These are phyloP conservation scores for Heterotis niloticus DNA, from an alignment of 2,113 vertebrate genomes.

Conservation along the genomic window DNA sequence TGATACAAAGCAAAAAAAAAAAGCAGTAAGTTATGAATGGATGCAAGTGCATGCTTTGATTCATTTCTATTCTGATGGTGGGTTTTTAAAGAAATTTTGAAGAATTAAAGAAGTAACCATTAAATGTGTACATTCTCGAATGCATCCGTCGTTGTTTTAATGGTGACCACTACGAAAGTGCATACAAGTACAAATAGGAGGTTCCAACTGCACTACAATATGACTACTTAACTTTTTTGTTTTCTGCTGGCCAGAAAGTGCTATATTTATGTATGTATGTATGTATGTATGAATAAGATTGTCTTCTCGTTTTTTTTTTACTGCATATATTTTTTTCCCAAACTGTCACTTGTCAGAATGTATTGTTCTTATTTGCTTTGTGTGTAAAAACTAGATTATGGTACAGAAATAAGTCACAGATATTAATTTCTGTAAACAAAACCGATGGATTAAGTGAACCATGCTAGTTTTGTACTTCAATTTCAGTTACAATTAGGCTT, in stretches of 20 bases:
- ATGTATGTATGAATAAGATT: background rate
- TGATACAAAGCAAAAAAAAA: background rate
- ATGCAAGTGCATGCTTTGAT: too few species aligned
- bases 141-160: background rate
- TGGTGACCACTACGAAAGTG: background rate
- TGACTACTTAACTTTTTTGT: background rate
- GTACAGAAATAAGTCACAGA: too few species aligned
- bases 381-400: too few species aligned
- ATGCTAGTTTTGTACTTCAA: too few species aligned
- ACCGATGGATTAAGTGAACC: too few species aligned
- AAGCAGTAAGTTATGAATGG: background rate
- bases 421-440: too few species aligned
- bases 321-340: too few species aligned
- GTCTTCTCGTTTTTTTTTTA: background rate
- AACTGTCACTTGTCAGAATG: too few species aligned
- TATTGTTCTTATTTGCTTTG: too few species aligned
- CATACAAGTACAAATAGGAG: background rate
- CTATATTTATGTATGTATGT: background rate
- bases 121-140: background rate
- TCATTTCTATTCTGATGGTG: background rate
- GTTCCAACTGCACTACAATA: conserved; percentile 45
- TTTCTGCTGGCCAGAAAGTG: conserved; percentile 20
- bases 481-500: too few species aligned
- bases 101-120: background rate
- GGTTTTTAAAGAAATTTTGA: background rate